Conservation (phyloP, 1,140 invertebrate genomes). For the Plodia interpunctella region DNA sequence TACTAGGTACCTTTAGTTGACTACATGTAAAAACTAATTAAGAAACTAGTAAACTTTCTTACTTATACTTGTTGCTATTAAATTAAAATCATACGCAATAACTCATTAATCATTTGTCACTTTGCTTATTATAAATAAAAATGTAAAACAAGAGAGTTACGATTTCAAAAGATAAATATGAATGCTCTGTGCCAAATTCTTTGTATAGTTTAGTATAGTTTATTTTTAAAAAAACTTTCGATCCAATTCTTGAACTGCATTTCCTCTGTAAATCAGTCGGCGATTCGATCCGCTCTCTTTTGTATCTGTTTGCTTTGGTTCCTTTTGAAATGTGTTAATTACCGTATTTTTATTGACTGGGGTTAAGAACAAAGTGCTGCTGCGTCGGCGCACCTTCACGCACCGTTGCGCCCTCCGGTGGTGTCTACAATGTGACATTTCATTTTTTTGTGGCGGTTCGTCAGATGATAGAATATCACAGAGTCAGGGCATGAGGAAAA, state of each 20-base stretch:
- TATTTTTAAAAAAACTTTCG: not conserved
- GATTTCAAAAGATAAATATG: not conserved
- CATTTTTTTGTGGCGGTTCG: constrained; percentile 13
- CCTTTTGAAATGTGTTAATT: constrained; percentile 1
- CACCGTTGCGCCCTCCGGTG: constrained; percentile 15
- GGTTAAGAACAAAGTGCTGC: not conserved
- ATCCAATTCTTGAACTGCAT: not conserved
- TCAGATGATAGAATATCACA: constrained; percentile 15
- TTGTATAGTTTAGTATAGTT: not conserved
- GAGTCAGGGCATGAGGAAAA: constrained; percentile 12
- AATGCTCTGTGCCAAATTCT: not conserved
- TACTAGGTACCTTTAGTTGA: not conserved
- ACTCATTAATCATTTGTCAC: not conserved
- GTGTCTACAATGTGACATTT: constrained; percentile 14
- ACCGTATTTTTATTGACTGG: not conserved
- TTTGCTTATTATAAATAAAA: not conserved
- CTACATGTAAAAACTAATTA: not conserved
- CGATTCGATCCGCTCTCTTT: not conserved
- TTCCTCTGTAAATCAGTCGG: constrained; percentile 2
- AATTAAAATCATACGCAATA: not conserved
- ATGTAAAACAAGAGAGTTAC: not conserved
- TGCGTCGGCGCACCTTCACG: constrained; percentile 15
- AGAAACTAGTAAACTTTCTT: no score
- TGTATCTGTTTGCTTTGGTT: not conserved
- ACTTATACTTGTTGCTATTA: not conserved